A percentile compares a stretch with the other conserved stretches of the same genome.
phyloP scores from a whole-genome alignment of 2,888 invertebrate species.

The Smittia sp. region DNA sequence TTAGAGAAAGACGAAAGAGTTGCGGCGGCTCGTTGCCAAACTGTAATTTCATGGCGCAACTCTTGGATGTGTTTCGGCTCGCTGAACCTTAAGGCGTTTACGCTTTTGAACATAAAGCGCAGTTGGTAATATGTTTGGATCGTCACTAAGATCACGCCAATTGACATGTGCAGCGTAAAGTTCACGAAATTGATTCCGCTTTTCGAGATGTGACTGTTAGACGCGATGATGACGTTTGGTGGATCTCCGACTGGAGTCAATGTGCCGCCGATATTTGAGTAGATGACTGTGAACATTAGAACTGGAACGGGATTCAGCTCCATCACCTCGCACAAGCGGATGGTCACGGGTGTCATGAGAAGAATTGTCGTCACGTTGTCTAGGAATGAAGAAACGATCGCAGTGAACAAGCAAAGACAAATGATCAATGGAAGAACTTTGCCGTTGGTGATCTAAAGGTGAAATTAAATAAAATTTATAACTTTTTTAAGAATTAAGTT shows the following conservation, averaged over 20 bases:
- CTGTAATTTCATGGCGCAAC: conserved; percentile 70
- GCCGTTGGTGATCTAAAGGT: conserved; percentile 61
- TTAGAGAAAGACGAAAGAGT: conserved; percentile 72
- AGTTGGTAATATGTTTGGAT: conserved; percentile 65
- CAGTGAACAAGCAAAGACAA: conserved; percentile 62
- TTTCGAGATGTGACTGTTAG: conserved; percentile 28
- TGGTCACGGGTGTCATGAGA: conserved; percentile 68
- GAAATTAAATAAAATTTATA: neutral
- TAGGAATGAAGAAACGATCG: conserved; percentile 62
- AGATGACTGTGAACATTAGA: conserved; percentile 75
- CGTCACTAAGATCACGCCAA: conserved; percentile 65
- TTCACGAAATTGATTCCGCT: conserved; percentile 67
- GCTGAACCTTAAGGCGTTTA: conserved; percentile 61
- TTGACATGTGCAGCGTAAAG: conserved; percentile 72
- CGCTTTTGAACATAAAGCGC: conserved; percentile 64
- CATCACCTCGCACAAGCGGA: conserved; percentile 77
- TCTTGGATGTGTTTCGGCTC: conserved; percentile 65
- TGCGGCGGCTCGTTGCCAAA: conserved; percentile 70
- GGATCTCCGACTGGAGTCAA: conserved; percentile 83
- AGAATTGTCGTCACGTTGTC: conserved; percentile 70
- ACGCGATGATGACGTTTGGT: conserved; percentile 53
- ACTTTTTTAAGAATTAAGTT: neutral
- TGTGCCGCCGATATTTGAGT: conserved; percentile 80
- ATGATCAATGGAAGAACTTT: conserved; percentile 64
- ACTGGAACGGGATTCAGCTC: conserved; percentile 76